These are phyloP conservation scores for Melanotaenia duboulayi DNA, from an alignment of 2,113 vertebrate genomes.

Conservation along the genomic window DNA sequence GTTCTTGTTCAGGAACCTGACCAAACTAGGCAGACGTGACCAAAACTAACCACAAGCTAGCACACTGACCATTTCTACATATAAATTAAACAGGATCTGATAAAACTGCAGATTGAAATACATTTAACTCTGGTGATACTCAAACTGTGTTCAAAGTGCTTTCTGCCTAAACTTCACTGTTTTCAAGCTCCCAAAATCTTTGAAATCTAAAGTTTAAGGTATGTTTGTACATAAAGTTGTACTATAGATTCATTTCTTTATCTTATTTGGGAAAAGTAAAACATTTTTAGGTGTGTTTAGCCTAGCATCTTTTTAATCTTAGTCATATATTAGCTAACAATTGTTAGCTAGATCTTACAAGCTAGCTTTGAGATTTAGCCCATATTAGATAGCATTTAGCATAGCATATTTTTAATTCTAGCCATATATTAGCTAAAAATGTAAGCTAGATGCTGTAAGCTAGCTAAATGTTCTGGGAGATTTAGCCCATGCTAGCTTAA, in stretches of 20 bases:
- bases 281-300: background rate
- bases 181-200: too few species aligned
- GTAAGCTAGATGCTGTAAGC: background rate
- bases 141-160: background rate
- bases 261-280: background rate
- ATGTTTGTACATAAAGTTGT: too few species aligned
- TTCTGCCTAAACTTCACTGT: background rate
- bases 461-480: background rate
- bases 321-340: background rate
- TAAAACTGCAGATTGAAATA: background rate
- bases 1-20: conserved; percentile 34
- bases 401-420: background rate
- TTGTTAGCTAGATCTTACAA: too few species aligned
- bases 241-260: background rate
- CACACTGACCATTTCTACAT: background rate
- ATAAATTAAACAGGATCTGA: too few species aligned
- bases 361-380: too few species aligned
- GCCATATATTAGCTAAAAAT: background rate
- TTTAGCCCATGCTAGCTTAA: background rate
- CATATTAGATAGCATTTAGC: too few species aligned
- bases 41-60: conserved; percentile 7
- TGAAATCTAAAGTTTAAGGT: too few species aligned
- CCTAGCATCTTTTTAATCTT: background rate
- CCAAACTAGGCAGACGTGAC: conserved; percentile 15
- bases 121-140: background rate